These are phyloP conservation scores for Rhagium mordax DNA, from an alignment of 2,888 invertebrate genomes.

Conservation along the genomic window DNA sequence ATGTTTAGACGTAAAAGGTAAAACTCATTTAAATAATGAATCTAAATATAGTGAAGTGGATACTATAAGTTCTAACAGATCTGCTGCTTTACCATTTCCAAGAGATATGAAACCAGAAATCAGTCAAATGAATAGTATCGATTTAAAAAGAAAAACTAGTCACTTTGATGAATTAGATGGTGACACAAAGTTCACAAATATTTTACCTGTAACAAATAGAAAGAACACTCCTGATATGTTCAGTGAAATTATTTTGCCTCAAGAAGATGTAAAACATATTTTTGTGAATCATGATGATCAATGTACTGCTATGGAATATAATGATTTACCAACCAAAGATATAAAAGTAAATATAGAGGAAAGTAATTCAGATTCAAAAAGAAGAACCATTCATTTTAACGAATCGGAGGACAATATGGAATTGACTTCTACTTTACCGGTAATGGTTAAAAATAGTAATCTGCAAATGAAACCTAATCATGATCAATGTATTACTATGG, in stretches of 20 bases:
- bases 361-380: not conserved
- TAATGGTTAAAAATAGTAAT: not conserved
- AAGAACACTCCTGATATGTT: not conserved
- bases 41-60: not conserved
- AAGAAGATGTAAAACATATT: too few relatives aligned
- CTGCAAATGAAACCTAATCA: too few relatives aligned
- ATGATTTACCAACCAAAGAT: not conserved
- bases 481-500: too few relatives aligned
- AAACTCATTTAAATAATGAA: not conserved
- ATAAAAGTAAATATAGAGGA: not conserved
- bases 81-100: not conserved
- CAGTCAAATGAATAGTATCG: not conserved
- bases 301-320: not conserved
- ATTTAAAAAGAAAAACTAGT: not conserved
- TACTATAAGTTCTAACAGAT: not conserved
- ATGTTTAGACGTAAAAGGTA: not conserved
- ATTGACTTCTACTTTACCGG: conserved; percentile 38
- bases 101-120: not conserved
- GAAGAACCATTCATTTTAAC: not conserved
- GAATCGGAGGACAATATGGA: conserved; percentile 30
- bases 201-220: not conserved
- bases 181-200: conserved; percentile 38
- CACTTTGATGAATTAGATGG: not conserved
- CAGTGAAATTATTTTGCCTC: too few relatives aligned
- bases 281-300: not conserved